These are phyloP conservation scores for Ariolimax columbianus DNA, from an alignment of 2,888 invertebrate genomes.

Conservation along the genomic window DNA sequence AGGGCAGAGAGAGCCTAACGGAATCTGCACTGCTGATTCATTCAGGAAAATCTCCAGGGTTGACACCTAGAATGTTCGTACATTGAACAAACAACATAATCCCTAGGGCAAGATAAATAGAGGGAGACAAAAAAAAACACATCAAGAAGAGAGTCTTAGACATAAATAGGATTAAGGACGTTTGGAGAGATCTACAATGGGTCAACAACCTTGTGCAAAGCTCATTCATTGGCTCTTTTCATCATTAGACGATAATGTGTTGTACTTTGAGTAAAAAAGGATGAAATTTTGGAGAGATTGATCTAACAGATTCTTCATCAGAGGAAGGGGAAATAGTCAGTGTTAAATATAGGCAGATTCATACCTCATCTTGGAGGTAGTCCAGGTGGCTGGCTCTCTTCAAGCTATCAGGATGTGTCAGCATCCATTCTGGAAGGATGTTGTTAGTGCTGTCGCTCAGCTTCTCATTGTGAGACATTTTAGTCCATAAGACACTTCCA, in stretches of 20 bases:
- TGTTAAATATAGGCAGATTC: not conserved
- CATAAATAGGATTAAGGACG: not conserved
- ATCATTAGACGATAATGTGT: too few species aligned
- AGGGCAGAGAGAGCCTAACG: too few species aligned
- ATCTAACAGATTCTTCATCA: conserved; percentile 41
- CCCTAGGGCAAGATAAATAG: not conserved
- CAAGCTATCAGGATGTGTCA: conserved; percentile 82
- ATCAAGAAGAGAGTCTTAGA: not conserved
- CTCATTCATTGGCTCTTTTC: too few species aligned
- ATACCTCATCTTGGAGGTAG: conserved; percentile 78
- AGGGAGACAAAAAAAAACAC: not conserved
- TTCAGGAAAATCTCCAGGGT: too few species aligned
- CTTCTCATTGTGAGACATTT: conserved; percentile 78
- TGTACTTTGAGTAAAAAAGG: too few species aligned
- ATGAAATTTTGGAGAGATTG: conserved; percentile 49
- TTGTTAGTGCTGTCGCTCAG: conserved; percentile 38
- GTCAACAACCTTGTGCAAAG: too few species aligned
- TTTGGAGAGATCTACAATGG: too few species aligned
- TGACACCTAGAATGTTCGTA: too few species aligned
- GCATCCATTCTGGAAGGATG: conserved; percentile 79
- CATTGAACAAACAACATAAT: not conserved
- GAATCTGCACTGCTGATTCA: too few species aligned
- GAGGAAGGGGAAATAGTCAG: conserved; percentile 53
- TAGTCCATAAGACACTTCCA: conserved; percentile 82
- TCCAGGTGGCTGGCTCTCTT: conserved; percentile 79